phyloP scores from a whole-genome alignment of 30 jellyfish, hydroid and myxozoan species.

The Pelagia noctiluca region DNA sequence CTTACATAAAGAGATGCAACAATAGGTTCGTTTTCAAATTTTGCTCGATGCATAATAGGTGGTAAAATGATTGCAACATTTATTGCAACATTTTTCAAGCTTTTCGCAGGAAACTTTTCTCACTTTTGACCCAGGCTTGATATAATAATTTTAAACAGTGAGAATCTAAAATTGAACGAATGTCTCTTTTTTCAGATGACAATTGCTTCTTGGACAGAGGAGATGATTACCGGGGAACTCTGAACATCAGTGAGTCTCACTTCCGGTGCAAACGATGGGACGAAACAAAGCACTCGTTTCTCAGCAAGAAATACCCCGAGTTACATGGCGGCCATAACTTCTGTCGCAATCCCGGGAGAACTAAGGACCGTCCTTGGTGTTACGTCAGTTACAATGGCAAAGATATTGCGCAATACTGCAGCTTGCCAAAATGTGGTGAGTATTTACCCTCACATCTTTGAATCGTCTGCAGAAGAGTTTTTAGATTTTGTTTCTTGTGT shows the following conservation, averaged over 20 bases:
- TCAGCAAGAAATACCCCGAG: slow-evolving; percentile 41
- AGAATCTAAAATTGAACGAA: too few species aligned
- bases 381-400: slow-evolving; percentile 62
- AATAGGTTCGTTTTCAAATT: too few species aligned
- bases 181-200: slow-evolving; percentile 67
- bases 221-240: slow-evolving; percentile 77
- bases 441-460: background rate
- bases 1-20: too few species aligned
- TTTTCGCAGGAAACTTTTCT: too few species aligned
- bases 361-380: slow-evolving; percentile 92
- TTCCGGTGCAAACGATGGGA: slow-evolving; percentile 71
- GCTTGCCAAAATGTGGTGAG: slow-evolving; percentile 91
- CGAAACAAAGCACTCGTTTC: slow-evolving; percentile 24
- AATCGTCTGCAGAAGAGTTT: background rate
- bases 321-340: slow-evolving; percentile 81
- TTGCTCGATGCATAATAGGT: too few species aligned
- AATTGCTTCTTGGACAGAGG: slow-evolving; percentile 85
- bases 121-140: too few species aligned
- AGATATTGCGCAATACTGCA: slow-evolving; percentile 73
- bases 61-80: too few species aligned
- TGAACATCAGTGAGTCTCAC: slow-evolving; percentile 60
- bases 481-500: background rate
- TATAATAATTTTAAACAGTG: too few species aligned
- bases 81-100: too few species aligned
- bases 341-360: slow-evolving; percentile 86